phyloP scores from a whole-genome alignment of 30 jellyfish, hydroid and myxozoan genomes.

The Hydractinia echinata region DNA sequence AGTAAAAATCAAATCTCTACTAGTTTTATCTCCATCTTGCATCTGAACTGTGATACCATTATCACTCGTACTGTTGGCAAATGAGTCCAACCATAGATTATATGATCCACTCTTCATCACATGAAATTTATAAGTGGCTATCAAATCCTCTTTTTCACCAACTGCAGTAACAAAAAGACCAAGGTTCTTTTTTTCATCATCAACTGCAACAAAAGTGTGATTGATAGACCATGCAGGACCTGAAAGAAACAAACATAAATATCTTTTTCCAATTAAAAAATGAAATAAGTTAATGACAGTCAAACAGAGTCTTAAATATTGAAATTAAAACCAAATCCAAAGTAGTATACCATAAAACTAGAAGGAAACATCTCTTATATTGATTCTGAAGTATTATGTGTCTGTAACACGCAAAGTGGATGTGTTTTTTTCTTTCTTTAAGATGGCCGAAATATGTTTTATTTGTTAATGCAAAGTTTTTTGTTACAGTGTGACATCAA shows the following conservation, averaged over 20 bases:
- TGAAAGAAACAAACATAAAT: conserved; percentile 12
- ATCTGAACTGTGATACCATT: conserved; percentile 49
- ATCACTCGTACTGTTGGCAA: conserved; percentile 28
- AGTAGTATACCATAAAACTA: no score
- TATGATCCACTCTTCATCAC: conserved; percentile 43
- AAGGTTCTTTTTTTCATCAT: neutral
- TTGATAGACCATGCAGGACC: conserved; percentile 67
- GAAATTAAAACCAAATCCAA: neutral
- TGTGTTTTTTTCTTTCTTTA: no score
- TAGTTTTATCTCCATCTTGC: conserved; percentile 15
- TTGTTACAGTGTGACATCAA: no score
- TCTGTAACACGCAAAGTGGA: no score
- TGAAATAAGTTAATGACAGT: no score
- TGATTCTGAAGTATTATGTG: no score
- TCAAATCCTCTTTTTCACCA: conserved; percentile 47
- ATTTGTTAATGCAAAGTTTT: no score
- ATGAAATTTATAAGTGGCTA: conserved; percentile 57
- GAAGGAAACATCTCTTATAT: no score
- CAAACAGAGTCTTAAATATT: no score
- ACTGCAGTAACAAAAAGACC: conserved; percentile 55
- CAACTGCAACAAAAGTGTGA: no score
- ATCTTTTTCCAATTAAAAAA: neutral
- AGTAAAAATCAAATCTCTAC: conserved; percentile 18
- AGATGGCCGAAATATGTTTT: no score
- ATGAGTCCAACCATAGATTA: conserved; percentile 56